Evolutionary conservation across 2,113 vertebrate genomes (phyloP), one percentile per base, ranked within the genome.

Genomic region (Tragelaphus buxtoni): DNA sequence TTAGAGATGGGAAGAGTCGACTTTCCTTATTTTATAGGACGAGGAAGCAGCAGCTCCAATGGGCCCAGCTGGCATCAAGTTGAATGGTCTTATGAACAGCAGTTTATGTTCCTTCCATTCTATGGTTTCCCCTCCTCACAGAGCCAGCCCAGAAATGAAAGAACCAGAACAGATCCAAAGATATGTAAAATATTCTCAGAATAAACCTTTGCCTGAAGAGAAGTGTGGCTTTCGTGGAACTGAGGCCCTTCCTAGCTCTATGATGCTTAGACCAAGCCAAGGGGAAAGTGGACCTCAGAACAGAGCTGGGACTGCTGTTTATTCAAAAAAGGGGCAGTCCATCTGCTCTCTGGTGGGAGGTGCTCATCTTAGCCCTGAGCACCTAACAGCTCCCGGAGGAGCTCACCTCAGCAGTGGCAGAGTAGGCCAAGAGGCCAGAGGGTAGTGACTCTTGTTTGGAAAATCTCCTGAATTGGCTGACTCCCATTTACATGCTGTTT

Each of bases 401-500:
- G 22, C 18, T 47, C 47, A 10, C 49, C 35, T 72, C 65, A n/a
- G 82, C 9, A 20, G 28, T 45, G 49, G 83, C 53, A 74, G 18
- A 42, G 45, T 18, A 49, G 42, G 55, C 16, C 5, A 3, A 82
- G 20, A n/a, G 53, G n/a, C 20, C 2, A 4, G 74, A 18, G 49
- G 82, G 13, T 20, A 80, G 79, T 28, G 60, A 28, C 30, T 72
- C 61, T 51, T 69, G 49, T 90, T 83, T 90, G 74, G 56, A 93
- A 86, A 86, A 87, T 81, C 63, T 97, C 80, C 91, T 96, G 76
- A 76, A 51, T 42, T 96, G 92, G 83, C 93, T 91, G 83, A 76
- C 65, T 95, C 94, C 95, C 96, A 94, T 87, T 97, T 91, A 88
- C 95, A 94, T 79, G 93, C 87, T 83, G 63, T 93, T 96, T 97